These are phyloP conservation scores for Cotesia glomerata DNA, from an alignment of 1,140 invertebrate species.

Conservation along the genomic window DNA sequence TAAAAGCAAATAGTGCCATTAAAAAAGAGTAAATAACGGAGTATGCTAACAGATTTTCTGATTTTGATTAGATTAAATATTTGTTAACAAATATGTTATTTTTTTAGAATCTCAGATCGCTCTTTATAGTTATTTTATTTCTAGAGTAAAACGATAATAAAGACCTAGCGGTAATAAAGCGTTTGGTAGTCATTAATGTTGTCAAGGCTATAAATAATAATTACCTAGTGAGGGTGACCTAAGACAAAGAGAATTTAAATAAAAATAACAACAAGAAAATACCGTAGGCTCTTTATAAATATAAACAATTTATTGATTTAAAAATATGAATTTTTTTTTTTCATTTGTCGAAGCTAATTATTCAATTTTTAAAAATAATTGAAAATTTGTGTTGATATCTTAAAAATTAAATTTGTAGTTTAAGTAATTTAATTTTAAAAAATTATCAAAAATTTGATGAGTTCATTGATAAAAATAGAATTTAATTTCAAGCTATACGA, in stretches of 20 bases:
- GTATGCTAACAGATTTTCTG: no score
- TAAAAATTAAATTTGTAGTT: no score
- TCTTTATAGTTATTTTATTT: no score
- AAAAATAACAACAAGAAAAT: slow-evolving; percentile 5
- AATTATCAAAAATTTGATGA: neutral
- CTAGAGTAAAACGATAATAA: slow-evolving; percentile 8
- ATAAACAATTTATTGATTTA: neutral
- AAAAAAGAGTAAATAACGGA: no score
- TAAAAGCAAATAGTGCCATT: no score
- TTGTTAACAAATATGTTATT: no score
- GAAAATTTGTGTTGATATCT: no score
- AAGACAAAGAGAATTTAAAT: neutral
- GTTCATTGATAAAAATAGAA: slow-evolving; percentile 16
- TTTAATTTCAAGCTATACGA: neutral
- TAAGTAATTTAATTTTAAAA: neutral
- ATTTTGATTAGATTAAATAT: no score
- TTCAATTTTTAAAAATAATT: neutral
- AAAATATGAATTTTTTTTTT: neutral
- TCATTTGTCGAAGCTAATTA: neutral
- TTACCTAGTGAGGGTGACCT: neutral
- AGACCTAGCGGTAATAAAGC: neutral
- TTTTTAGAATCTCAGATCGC: neutral
- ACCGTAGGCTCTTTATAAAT: neutral
- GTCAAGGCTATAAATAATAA: slow-evolving; percentile 20
- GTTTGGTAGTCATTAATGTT: neutral